Evolutionary conservation across 1,140 invertebrate species (phyloP).

Genomic region (Anastrepha obliqua): DNA sequence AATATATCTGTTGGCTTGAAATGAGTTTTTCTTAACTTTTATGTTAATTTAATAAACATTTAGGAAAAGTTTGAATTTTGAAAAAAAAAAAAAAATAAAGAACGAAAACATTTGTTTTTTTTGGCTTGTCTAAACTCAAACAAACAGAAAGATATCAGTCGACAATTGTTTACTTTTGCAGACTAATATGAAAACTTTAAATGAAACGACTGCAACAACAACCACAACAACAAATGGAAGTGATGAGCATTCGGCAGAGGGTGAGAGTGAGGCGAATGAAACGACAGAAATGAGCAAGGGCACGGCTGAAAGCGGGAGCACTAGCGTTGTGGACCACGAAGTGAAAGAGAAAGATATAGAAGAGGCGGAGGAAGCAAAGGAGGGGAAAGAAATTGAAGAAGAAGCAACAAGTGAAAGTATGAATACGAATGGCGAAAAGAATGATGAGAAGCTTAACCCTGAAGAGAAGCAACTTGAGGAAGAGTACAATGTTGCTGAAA

Average conservation of each 20-base stretch:
- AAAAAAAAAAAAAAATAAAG: slow-evolving; percentile 54
- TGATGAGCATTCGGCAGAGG: slow-evolving; percentile 56
- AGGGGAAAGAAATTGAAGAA: slow-evolving; percentile 19
- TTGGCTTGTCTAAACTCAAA: slow-evolving; percentile 2
- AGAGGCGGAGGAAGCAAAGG: slow-evolving; percentile 57
- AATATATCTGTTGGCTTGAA: slow-evolving; percentile 7
- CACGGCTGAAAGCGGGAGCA: slow-evolving; percentile 35
- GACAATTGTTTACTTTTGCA: slow-evolving; percentile 75
- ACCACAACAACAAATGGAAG: slow-evolving; percentile 60
- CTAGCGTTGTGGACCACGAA: slow-evolving; percentile 49
- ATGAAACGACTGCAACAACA: slow-evolving; percentile 57
- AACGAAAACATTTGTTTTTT: not conserved
- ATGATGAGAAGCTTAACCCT: slow-evolving; percentile 16
- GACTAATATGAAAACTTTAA: slow-evolving; percentile 65
- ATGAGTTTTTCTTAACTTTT: slow-evolving; percentile 16
- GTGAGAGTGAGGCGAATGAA: slow-evolving; percentile 27
- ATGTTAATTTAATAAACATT: slow-evolving; percentile 24
- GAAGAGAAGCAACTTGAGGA: slow-evolving; percentile 51
- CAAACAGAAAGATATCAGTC: slow-evolving; percentile 71
- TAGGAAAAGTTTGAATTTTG: slow-evolving; percentile 15
- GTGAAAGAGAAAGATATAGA: slow-evolving; percentile 27
- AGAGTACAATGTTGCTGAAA: slow-evolving; percentile 52
- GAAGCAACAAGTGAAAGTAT: slow-evolving; percentile 59
- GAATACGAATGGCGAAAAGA: not conserved
- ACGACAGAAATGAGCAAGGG: not conserved